phyloP scores from a whole-genome alignment of 2,888 invertebrate species.

The Teinopalpus imperialis region DNA sequence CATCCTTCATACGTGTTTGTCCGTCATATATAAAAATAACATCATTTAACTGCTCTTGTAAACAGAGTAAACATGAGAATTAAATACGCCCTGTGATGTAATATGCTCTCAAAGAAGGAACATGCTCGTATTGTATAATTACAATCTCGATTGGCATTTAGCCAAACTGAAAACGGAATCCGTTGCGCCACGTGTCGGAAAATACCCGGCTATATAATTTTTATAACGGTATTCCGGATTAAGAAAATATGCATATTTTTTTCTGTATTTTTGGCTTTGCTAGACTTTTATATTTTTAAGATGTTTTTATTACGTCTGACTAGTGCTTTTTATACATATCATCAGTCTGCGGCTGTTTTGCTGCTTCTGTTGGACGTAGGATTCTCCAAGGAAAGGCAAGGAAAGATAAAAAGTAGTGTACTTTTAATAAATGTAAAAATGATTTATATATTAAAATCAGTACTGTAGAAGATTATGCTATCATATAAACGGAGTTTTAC shows the following conservation, averaged over 20 bases:
- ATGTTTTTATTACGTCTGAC: too few species aligned
- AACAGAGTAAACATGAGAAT: slow-evolving; percentile 12
- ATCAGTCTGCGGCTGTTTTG: too few species aligned
- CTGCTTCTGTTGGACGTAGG: too few species aligned
- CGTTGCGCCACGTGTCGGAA: slow-evolving; percentile 39
- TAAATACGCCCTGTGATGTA: slow-evolving; percentile 24
- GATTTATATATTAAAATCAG: too few species aligned
- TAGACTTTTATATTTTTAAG: too few species aligned
- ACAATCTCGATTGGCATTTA: slow-evolving; percentile 38
- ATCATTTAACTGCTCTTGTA: slow-evolving; percentile 5
- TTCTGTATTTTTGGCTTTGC: too few species aligned
- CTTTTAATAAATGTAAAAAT: too few species aligned
- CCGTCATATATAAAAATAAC: slow-evolving; percentile 5
- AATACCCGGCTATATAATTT: slow-evolving; percentile 37
- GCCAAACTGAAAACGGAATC: slow-evolving; percentile 40
- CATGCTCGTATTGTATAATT: slow-evolving; percentile 31
- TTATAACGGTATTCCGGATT: slow-evolving; percentile 15
- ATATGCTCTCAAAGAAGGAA: slow-evolving; percentile 19
- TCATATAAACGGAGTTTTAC: too few species aligned
- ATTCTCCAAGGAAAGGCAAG: too few species aligned
- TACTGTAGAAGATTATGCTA: too few species aligned
- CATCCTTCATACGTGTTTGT: neutral
- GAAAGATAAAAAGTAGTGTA: too few species aligned
- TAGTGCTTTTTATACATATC: too few species aligned
- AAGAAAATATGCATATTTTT: neutral